phyloP scores from a whole-genome alignment of 2,113 vertebrate species.

The Microtus pennsylvanicus region DNA sequence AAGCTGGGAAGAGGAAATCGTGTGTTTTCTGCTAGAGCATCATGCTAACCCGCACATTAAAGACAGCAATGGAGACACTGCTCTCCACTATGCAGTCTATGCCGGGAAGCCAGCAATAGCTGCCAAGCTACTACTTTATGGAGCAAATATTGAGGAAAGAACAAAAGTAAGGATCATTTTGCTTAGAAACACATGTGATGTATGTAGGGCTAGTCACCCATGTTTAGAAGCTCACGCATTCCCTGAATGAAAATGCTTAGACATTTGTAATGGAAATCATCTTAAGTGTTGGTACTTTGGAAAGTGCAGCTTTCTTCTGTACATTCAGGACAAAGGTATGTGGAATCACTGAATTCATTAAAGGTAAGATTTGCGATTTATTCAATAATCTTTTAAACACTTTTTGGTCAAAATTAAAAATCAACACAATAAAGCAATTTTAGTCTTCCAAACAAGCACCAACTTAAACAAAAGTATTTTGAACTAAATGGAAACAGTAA shows the following conservation, averaged over 20 bases:
- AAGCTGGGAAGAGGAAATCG: constrained; percentile 91
- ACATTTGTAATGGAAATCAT: not conserved
- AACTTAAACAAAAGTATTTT: not conserved
- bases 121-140: constrained; percentile 77
- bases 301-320: not conserved
- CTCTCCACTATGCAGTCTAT: constrained; percentile 90
- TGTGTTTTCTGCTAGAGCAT: constrained; percentile 88
- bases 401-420: not conserved
- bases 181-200: not conserved
- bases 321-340: not conserved
- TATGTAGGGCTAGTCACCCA: not conserved
- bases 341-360: constrained; percentile 67
- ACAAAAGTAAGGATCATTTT: not conserved
- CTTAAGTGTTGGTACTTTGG: not conserved
- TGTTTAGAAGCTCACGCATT: not conserved
- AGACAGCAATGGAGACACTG: constrained; percentile 88
- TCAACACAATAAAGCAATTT: not conserved
- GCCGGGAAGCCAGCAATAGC: constrained; percentile 81
- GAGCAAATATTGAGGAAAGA: not conserved
- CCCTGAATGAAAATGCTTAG: not conserved
- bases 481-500: not conserved
- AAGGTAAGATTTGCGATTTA: not conserved
- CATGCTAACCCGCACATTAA: constrained; percentile 86
- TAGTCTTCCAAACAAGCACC: not conserved
- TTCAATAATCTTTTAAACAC: not conserved